phyloP scores from a whole-genome alignment of 2,888 invertebrate species.

The Parasteatoda lunata region DNA sequence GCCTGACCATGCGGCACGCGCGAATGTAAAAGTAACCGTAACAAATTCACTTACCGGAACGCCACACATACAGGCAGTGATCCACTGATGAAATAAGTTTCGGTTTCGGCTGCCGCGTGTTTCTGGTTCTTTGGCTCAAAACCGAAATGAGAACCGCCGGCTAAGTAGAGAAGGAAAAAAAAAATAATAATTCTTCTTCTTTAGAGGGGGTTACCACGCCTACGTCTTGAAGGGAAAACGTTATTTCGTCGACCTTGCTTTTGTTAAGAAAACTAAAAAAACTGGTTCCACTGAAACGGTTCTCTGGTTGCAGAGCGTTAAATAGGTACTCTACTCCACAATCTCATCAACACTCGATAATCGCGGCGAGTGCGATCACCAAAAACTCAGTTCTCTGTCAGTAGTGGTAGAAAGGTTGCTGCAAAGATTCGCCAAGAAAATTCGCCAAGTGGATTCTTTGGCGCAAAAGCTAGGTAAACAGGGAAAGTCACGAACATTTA shows the following conservation, averaged over 20 bases:
- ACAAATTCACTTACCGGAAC: conserved; percentile 49
- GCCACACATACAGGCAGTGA: conserved; percentile 15
- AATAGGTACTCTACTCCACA: conserved; percentile 7
- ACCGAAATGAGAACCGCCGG: conserved; percentile 17
- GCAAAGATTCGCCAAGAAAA: conserved; percentile 9
- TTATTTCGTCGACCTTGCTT: conserved; percentile 55
- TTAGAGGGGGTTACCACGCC: conserved; percentile 36
- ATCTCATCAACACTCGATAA: conserved; percentile 20
- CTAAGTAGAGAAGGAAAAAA: conserved; percentile 8
- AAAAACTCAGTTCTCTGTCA: conserved; percentile 8
- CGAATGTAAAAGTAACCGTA: conserved; percentile 17
- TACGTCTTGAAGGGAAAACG: conserved; percentile 45
- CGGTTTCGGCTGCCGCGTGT: conserved; percentile 25
- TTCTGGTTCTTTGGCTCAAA: conserved; percentile 14
- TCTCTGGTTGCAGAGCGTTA: neutral
- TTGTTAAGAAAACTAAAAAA: conserved; percentile 25
- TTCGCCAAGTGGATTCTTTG: conserved; percentile 15
- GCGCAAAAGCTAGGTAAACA: neutral
- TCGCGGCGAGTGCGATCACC: conserved; percentile 44
- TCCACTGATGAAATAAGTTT: conserved; percentile 25
- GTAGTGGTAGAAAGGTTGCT: conserved; percentile 36
- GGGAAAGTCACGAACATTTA: neutral
- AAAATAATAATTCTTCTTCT: conserved; percentile 14
- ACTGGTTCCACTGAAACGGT: conserved; percentile 52
- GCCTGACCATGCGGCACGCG: conserved; percentile 6